Conservation (phyloP, 2,888 invertebrate genomes). For the Phengaris alcon region DNA sequence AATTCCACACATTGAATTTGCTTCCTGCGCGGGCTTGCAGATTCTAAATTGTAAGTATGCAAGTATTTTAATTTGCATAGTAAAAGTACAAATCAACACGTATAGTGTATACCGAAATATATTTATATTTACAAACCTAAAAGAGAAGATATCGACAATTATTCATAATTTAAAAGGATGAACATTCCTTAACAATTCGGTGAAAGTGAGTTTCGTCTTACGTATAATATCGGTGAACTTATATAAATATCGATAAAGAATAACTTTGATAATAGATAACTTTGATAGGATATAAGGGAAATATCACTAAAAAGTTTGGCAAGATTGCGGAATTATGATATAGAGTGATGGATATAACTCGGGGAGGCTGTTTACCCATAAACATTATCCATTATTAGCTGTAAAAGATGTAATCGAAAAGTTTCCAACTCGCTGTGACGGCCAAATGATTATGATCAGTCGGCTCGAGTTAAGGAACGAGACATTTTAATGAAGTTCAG, state of each 20-base stretch:
- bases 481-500: slow-evolving; percentile 5
- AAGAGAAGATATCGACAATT: not conserved
- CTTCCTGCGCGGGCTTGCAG: too few relatives aligned
- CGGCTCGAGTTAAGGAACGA: not conserved
- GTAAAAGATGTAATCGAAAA: slow-evolving; percentile 25
- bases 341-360: slow-evolving; percentile 30
- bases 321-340: slow-evolving; percentile 31
- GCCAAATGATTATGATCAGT: slow-evolving; percentile 25
- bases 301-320: slow-evolving; percentile 27
- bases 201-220: slow-evolving; percentile 9
- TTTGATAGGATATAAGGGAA: slow-evolving; percentile 25
- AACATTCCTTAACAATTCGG: not conserved
- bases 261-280: slow-evolving; percentile 25
- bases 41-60: not conserved
- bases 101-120: not conserved
- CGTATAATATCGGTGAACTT: slow-evolving; percentile 18
- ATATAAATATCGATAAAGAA: slow-evolving; percentile 18
- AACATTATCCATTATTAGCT: slow-evolving; percentile 25
- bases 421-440: slow-evolving; percentile 31
- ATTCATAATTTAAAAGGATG: not conserved
- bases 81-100: not conserved
- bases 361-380: slow-evolving; percentile 29
- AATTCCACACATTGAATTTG: too few relatives aligned
- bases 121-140: not conserved
- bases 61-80: not conserved